Conservation (phyloP, 2,113 vertebrate genomes). For the Nesogale talazaci region DNA sequence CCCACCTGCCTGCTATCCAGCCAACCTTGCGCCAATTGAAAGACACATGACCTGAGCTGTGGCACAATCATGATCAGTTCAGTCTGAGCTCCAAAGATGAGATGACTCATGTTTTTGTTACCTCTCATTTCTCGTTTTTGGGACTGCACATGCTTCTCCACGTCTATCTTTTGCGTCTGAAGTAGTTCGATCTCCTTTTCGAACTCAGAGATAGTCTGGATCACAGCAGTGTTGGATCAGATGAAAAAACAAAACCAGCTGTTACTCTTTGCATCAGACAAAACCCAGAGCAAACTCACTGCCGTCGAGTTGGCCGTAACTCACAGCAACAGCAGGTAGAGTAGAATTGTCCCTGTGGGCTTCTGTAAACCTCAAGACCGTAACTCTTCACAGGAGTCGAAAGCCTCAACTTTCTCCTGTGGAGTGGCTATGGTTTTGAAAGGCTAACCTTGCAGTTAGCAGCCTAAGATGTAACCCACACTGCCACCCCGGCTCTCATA, state of each 20-base stretch:
- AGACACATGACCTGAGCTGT: neutral
- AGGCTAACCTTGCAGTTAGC: no score
- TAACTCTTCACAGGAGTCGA: no score
- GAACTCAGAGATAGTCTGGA: constrained; percentile 92
- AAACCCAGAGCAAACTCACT: no score
- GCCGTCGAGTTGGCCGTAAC: no score
- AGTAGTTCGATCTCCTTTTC: constrained; percentile 93
- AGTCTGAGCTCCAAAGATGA: neutral
- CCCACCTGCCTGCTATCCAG: neutral
- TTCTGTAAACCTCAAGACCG: no score
- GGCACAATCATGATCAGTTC: neutral
- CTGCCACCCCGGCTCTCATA: no score
- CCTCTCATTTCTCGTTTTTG: constrained; percentile 93
- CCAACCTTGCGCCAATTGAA: neutral
- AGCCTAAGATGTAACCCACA: no score
- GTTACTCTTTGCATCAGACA: neutral
- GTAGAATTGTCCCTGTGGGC: no score
- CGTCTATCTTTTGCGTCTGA: constrained; percentile 89
- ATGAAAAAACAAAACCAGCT: neutral
- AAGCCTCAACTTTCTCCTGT: no score
- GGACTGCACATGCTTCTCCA: constrained; percentile 90
- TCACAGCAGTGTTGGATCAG: constrained; percentile 18
- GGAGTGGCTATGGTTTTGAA: no score
- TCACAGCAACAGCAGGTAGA: no score
- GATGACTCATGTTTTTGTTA: constrained; percentile 68